Base-by-base conservation (phyloP, 2,113 vertebrate species). In the Salminus brasiliensis region DNA sequence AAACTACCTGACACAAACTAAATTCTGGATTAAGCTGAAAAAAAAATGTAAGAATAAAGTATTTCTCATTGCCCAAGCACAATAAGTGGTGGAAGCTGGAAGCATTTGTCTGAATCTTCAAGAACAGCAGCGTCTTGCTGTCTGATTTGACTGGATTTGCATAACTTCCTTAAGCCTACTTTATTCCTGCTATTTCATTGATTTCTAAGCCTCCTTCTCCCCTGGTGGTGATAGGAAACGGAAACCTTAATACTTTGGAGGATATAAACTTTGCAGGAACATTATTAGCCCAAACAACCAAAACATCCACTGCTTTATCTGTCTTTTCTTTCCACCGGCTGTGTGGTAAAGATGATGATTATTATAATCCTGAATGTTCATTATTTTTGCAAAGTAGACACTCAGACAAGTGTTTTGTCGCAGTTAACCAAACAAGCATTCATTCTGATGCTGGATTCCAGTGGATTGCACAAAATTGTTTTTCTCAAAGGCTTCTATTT, bases 11-110 rank as follows among this genome's bases (percentile, higher is more conserved):
- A 9, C 13, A 21, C 16, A 21, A n/a, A 39, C 62, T 3, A 21
- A 65, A 63, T 34, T 36, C 62, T 52, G 71, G 69, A 68, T 68
- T 49, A 47, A 78, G 9, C 23, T 52, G 41, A 53, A 70, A 74
- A 53, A 4, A 66, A 39, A 49, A 57, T 36, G 13, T 5, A 74
- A 69, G 32, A 53, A 78, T 68, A 74, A 72, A 63, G 49, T 60
- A 36, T 65, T 73, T 70, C 57, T 79, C n/a, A 52, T 83, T 10
- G n/a, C 39, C 72, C 76, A 63, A 69, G 34, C 70, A 52, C 41
- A 71, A 60, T 78, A 71, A 63, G 21, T 45, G 34, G 29, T 67
- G 59, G 29, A 67, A 34, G 76, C 72, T 72, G 67, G 49, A 67
- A 3, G 34, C 41, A 67, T 81, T 81, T 39, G 60, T 77, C 74